Evolutionary conservation across 64 coral and sea anemone genomes (phyloP).

Genomic region (Exaiptasia diaphana): DNA sequence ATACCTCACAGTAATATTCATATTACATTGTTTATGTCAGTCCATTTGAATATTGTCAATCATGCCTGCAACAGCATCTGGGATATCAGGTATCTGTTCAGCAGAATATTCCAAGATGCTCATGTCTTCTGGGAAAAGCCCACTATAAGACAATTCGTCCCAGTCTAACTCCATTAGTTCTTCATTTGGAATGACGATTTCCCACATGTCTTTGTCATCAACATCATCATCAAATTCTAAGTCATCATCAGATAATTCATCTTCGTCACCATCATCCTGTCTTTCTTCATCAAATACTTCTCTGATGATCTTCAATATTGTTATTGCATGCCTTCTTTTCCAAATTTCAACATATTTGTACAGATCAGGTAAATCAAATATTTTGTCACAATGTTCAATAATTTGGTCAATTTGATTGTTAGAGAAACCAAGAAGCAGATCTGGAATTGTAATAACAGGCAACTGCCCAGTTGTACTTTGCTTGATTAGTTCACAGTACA

Average conservation of each 20-base stretch:
- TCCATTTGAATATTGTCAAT: background rate
- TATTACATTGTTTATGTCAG: no score
- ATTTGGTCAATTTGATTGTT: background rate
- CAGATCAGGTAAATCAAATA: background rate
- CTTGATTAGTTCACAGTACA: background rate
- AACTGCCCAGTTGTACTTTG: background rate
- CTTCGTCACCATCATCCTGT: background rate
- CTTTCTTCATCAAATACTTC: background rate
- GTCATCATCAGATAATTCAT: background rate
- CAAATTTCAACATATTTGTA: slow-evolving; percentile 4
- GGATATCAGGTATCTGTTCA: background rate
- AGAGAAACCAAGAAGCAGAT: background rate
- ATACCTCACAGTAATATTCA: no score
- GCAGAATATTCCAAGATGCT: background rate
- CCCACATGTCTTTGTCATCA: background rate
- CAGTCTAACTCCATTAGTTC: background rate
- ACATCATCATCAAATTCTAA: no score
- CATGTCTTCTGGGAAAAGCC: background rate
- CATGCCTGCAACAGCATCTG: background rate
- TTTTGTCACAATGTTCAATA: slow-evolving; percentile 20
- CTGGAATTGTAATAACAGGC: slow-evolving; percentile 1
- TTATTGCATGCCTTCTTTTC: background rate
- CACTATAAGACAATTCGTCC: background rate
- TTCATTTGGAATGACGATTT: background rate
- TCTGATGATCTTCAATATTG: background rate